A percentile compares a stretch with the other conserved stretches of the same genome.
Conservation (phyloP, 92 coral and sea anemone genomes). For the Epizoanthus fatuus region DNA sequence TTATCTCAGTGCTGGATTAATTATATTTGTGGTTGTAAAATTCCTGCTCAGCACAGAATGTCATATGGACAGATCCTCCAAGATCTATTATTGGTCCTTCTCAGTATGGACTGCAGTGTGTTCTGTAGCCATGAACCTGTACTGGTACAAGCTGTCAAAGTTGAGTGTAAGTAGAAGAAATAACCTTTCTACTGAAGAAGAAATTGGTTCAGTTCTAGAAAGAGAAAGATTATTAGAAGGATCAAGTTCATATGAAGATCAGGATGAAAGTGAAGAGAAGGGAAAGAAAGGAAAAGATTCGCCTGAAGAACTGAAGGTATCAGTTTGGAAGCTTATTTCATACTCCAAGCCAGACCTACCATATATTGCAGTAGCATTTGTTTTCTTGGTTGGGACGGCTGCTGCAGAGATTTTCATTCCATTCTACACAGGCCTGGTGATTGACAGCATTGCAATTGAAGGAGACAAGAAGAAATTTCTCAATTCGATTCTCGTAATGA, state of each 20-base stretch:
- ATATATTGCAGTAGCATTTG: constrained; percentile 78
- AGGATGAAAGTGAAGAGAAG: constrained; percentile 4
- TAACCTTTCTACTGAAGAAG: constrained; percentile 73
- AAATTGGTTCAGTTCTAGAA: constrained; percentile 84
- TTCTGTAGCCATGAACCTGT: constrained; percentile 63
- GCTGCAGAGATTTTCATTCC: constrained; percentile 97
- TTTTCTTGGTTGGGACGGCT: constrained; percentile 85
- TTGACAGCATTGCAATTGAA: constrained; percentile 95
- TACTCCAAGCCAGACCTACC: constrained; percentile 90
- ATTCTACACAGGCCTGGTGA: constrained; percentile 92
- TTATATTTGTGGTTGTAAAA: constrained; percentile 78
- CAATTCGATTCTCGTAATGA: constrained; percentile 80
- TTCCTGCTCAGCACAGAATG: constrained; percentile 94
- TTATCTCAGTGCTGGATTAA: constrained; percentile 60
- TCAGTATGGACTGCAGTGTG: constrained; percentile 71
- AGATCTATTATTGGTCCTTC: constrained; percentile 83
- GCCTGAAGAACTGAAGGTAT: constrained; percentile 48
- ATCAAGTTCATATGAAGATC: constrained; percentile 50
- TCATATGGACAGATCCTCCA: constrained; percentile 44
- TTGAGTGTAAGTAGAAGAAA: constrained; percentile 25
- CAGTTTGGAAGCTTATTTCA: constrained; percentile 79
- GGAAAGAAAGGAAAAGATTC: constrained; percentile 20
- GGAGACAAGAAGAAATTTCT: constrained; percentile 81
- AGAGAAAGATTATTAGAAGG: constrained; percentile 61
- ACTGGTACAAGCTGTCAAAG: constrained; percentile 78